Evolutionary conservation across 2,797 vertebrate species (phyloP), one percentile per base, ranked within the genome.

Genomic region (Hephaestus fuliginosus): DNA sequence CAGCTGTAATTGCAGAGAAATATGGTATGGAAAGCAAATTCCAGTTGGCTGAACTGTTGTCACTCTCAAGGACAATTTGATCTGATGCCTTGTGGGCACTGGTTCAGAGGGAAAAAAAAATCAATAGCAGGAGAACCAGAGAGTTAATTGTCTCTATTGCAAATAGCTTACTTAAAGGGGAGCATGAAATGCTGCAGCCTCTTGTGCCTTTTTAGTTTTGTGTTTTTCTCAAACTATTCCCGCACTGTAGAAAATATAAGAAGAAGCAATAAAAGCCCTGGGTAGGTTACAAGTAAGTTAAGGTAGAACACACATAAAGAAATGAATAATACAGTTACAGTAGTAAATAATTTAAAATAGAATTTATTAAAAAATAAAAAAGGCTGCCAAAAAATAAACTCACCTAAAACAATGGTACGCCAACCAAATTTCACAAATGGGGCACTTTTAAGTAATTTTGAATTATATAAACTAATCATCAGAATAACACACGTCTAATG

Each of bases 51-150:
- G 22, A 80, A 78, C 55, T 82, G 73, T 83, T 70, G 78, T 70
- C 68, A 74, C 5, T 52, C 63, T 76, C 53, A 87, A 85, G 74
- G 80, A 48, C 65, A 83, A 78, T 85, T 61, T 80, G 44, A 81
- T 65, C 18, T 43, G 33, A 83, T 71, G 75, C 53, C 49, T 82
- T 85, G 73, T 70, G 79, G 77, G 51, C 72, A 52, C 58, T 2
- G 48, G 64, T 68, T 76, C 48, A 78, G 41, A 79, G 74, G 25
- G 25, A 68, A 52, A 68, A 46, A 49, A 74, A 88, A 86, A 91
- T 90, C 88, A 80, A 89, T 89, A 78, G 39, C 1, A 52, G 39
- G 67, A 51, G 4, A 78, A 72, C 20, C 14, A 30, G 22, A 69
- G 41, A 49, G 33, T 74, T 69, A 85, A 85, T 82, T 78, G 80